Evolutionary conservation across 1,140 invertebrate species (phyloP), one percentile per base, ranked within the genome.

Genomic region (Teleopsis dalmanni): DNA sequence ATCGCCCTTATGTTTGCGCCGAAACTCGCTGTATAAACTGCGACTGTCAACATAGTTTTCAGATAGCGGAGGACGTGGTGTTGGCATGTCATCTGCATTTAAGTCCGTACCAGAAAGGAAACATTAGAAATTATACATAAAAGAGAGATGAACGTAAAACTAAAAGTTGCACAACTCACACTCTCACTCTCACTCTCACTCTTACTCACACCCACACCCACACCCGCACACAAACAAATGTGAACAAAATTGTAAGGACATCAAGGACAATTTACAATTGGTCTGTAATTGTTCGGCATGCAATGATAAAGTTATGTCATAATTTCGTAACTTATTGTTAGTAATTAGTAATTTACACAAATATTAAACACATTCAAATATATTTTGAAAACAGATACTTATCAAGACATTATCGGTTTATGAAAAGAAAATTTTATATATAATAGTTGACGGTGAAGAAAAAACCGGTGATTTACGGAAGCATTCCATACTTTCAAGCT

Each of bases 1-100:
- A 57, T 71, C 68, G 52, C 63, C 58, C 60, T 71, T 70, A 54
- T 71, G 68, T 48, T 71, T 71, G 35, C 68, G 61, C 38, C 67
- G 63, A 53, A 65, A 70, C 50, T 70, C 66, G 57, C 63, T 69
- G 37, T 58, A 61, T 36, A 47, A 47, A 36, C 50, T 51, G 46
- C 63, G 65, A 63, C 54, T 70, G 59, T 68, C 65, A 54, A 68
- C 56, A 61, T 68, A 68, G 55, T 55, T 58, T 51, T 67, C 64
- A 50, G 53, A 50, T 31, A 64, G 60, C 48, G 61, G 64, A 55
- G 61, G 64, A 34, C 59, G 52, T 22, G 50, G 50, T 42, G 65
- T 69, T 51, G 65, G 62, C 65, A 65, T 68, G 51, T 68, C 62
- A 59, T 69, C 65, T 68, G 61, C 22, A 26, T 10, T n/a, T n/a